Evolutionary conservation across 2,888 invertebrate species (phyloP), one percentile per base, ranked within the genome.

Genomic region (Brachyptera risi): DNA sequence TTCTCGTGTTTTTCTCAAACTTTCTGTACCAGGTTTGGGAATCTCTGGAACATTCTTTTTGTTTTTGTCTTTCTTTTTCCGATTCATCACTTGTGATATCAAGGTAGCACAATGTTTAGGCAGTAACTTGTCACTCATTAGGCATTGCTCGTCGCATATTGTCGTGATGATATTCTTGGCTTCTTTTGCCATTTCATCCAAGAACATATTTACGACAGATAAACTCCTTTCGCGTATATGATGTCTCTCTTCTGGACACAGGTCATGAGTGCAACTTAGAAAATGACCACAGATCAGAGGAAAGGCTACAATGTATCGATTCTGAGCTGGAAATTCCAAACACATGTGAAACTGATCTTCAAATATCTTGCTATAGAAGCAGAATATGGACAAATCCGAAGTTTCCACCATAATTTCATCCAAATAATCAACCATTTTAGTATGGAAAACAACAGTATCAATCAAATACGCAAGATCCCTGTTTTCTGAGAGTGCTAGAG

Each of bases 261-360:
- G 82, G 73, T 97, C 96, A 76, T 99, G 98, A 0, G 97, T 96
- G 72, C 96, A 95, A 72, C 94, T 92, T 78, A 96, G 95, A 73
- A 98, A 99, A 75, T 99, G 98, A 66, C 94, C 92, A 76, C 98
- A 98, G 68, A 99, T 92, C 60, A 97, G 80, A 7, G 99, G 99
- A 75, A 99, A 99, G 57, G 97, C 95, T 67, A 98, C 92, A 66
- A 97, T 96, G 73, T 92, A 99, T 42, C 99, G 86, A 76, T 96
- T 96, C 77, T 99, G 99, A 21, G 97, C 96, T 27, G 99, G 98
- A 73, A 99, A 96, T 75, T 98, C 97, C 67, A 99, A 80, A 76
- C 98, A 98, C 92, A 96, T 94, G 72, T 96, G 96, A 74, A 99
- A 98, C 75, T 98, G 97, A 71, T 92, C 95, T 75, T 98, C 96